Evolutionary conservation across 2,113 vertebrate genomes (phyloP).

Genomic region (Mobula birostris): DNA sequence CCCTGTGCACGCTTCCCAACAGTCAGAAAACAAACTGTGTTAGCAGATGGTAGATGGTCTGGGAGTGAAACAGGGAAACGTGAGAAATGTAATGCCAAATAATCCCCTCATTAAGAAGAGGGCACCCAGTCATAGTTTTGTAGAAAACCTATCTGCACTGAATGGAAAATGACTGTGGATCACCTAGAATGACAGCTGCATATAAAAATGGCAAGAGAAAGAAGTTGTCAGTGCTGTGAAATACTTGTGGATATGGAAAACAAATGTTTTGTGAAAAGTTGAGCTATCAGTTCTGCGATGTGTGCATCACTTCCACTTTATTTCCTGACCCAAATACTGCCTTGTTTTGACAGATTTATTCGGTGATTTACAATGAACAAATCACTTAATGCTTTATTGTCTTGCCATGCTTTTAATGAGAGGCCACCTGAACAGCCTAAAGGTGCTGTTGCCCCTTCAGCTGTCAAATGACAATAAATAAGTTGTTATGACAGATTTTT

Average conservation of each 20-base stretch:
- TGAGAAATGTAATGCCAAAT: not conserved
- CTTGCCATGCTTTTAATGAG: slow-evolving; percentile 33
- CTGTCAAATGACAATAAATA: slow-evolving; percentile 32
- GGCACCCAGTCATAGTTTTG: not conserved
- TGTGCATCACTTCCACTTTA: not conserved
- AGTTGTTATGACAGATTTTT: slow-evolving; percentile 24
- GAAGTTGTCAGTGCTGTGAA: not conserved
- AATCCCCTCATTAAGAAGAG: not conserved
- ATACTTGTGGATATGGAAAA: not conserved
- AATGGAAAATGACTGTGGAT: not conserved
- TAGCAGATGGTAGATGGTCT: not conserved
- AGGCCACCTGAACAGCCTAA: slow-evolving; percentile 22
- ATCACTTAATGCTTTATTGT: slow-evolving; percentile 38
- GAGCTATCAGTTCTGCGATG: not conserved
- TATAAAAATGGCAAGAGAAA: not conserved
- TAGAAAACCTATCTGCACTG: not conserved
- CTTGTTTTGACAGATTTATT: slow-evolving; percentile 32
- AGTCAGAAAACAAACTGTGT: not conserved
- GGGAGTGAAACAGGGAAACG: not conserved
- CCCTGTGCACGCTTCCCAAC: not conserved
- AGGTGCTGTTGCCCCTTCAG: slow-evolving; percentile 22
- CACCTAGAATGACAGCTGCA: not conserved
- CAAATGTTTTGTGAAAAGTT: slow-evolving; percentile 10
- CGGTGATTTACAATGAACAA: slow-evolving; percentile 30
- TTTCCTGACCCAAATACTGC: slow-evolving; percentile 8